Conservation (phyloP, 1,140 invertebrate genomes). For the Ruditapes philippinarum region DNA sequence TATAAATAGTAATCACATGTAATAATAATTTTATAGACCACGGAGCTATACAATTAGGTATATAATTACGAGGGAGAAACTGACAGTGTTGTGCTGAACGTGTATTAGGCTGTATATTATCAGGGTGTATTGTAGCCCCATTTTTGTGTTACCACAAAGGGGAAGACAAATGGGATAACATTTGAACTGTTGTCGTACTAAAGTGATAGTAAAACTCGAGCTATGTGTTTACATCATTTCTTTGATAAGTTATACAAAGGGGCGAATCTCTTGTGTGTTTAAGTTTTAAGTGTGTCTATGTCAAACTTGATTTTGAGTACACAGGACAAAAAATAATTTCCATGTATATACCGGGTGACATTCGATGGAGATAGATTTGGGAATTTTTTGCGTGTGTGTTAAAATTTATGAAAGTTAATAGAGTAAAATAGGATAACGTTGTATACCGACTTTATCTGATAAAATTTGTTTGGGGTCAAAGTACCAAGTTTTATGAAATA, state of each 20-base stretch:
- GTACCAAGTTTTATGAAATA: slow-evolving; percentile 29
- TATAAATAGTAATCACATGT: no score
- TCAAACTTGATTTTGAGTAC: not conserved
- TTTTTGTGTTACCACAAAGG: slow-evolving; percentile 34
- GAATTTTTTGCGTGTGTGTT: not conserved
- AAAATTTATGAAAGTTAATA: not conserved
- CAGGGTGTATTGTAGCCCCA: slow-evolving; percentile 2
- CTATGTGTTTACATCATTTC: slow-evolving; percentile 7
- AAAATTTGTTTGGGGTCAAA: slow-evolving; percentile 17
- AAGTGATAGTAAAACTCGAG: slow-evolving; percentile 4
- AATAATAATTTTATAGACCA: no score
- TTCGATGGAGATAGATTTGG: not conserved
- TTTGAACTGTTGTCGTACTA: slow-evolving; percentile 22
- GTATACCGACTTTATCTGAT: not conserved
- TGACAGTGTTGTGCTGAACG: not conserved
- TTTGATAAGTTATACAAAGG: slow-evolving; percentile 7
- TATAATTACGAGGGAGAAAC: no score
- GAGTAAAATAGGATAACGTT: not conserved
- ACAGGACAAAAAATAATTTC: not conserved
- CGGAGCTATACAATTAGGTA: no score
- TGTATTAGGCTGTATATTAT: not conserved
- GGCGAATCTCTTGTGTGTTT: not conserved
- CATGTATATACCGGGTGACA: not conserved
- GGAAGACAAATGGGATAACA: slow-evolving; percentile 2
- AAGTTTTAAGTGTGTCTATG: not conserved